Base-by-base conservation (phyloP, 2,888 invertebrate species). In the Mongoloraphidia duomilia region DNA sequence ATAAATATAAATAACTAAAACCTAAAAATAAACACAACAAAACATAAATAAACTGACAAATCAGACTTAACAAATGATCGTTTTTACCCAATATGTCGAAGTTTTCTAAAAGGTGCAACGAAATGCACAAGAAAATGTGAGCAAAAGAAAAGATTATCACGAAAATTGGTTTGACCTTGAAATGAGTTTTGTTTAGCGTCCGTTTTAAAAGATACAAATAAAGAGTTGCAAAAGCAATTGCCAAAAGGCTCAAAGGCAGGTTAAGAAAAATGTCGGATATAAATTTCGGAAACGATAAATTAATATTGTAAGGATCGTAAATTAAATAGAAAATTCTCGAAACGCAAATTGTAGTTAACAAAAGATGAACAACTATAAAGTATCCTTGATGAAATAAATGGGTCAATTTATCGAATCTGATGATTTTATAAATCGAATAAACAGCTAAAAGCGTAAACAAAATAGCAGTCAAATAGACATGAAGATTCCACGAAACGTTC, bases 281-380 rank as follows among this genome's bases (percentile, higher is more conserved):
- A 52, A 84, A 83, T 17, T 67, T 66, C 50, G 86, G 87, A 62
- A 92, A 76, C 1, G 84, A 85, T 52, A 77, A 78, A 52, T 82
- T 81, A n/a, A 87, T 80, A 62, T 93, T 93, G 64, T 94, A 94
- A 0, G 91, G 89, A 68, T 94, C 94, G 63, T 91, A 87, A 58
- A 91, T 85, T 57, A 94, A 75, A 63, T 90, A 92, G 58, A 89
- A 84, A 58, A 90, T 87, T 45, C 90, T 76, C 61, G 88, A 72
- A 13, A 83, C 76, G 62, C 93, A 90, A 41, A 92, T 82, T 10
- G 83, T 74, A 9, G 91, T 85, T 49, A 94, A 68, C 56, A 92
- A 79, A 44, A 88, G 68, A 68, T 92, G 89, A 17, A 93, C 76
- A 37, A 87, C 83, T 33, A 93, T 75, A 65, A 92, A 93, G 65